Conservation (phyloP, 2,797 vertebrate genomes). For the Anomalospiza imberbis region DNA sequence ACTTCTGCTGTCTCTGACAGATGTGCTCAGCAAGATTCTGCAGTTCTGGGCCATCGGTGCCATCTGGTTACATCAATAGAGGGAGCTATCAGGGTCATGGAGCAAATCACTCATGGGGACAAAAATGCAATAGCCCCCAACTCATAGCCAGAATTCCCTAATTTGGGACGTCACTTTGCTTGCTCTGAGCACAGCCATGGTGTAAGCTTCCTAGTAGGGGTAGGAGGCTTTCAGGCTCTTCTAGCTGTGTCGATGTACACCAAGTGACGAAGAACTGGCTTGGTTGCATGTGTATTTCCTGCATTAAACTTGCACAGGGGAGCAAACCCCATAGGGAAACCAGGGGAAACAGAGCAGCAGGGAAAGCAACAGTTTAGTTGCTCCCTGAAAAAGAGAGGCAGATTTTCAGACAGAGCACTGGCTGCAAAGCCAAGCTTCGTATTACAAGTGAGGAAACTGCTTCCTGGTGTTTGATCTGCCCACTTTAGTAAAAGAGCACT, state of each 20-base stretch:
- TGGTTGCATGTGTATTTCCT: neutral
- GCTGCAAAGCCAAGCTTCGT: neutral
- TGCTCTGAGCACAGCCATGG: neutral
- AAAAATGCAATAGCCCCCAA: neutral
- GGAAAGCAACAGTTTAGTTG: neutral
- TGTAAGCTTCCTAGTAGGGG: neutral
- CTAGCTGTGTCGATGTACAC: neutral
- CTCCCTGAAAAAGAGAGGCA: neutral
- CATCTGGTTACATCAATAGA: neutral
- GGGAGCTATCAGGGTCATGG: neutral
- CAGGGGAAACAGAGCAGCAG: neutral
- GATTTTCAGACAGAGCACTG: neutral
- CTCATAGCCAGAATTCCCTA: neutral
- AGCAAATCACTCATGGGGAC: neutral
- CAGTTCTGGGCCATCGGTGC: neutral
- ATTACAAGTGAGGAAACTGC: neutral
- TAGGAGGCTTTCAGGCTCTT: neutral
- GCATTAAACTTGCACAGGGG: neutral
- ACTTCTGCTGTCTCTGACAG: neutral
- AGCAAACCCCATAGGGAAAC: neutral
- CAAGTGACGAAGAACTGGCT: neutral
- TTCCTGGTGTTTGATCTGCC: constrained; percentile 49
- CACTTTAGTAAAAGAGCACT: neutral
- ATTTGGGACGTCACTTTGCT: neutral
- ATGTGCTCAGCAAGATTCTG: neutral